Evolutionary conservation across 92 coral and sea anemone genomes (phyloP), one percentile per base, ranked within the genome.

Genomic region (Umimayanthus kanabou): DNA sequence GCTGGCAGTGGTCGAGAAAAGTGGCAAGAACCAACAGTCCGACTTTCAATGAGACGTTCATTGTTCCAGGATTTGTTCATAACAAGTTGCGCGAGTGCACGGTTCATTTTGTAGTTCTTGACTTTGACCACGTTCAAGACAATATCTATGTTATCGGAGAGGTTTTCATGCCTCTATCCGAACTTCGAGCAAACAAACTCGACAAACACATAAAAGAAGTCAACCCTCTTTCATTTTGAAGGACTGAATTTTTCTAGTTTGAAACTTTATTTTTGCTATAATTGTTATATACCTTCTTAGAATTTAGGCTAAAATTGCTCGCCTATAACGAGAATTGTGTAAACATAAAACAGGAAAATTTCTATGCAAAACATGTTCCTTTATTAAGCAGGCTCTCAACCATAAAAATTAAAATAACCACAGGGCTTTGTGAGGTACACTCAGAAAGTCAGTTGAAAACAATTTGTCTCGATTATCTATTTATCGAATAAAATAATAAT

Each of bases 41-140:
- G 3, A 92, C 92, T 26, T 97, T 97, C 84, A 92, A 94, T 37
- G 99, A 97, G 67, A 97, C 98, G 30, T 97, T 97, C 76, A 94
- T 97, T 28, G 92, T 97, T 23, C 98, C 99, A 26, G 98, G 98
- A 26, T 95, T 97, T 80, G 99, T 94, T 15, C 99, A 97, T 71
- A 94, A 97, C 90, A 97, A 95, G 91, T 77, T 97, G 25, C 89
- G 99, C 55, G 98, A 97, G 30, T 95, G 98, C 78, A 94, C 94
- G 0, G 97, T 94, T 7, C 97, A 95, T 39, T 97, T 97, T 88
- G 97, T 92, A 13, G 98, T 95, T 3, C 89, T 97, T 18, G 99
- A 97, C 73, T 97, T 95, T 84, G 99, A 95, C 80, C 97, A 97
- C 64, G 94, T 94, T 22, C 98, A 95, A 76, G 95, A 97, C 78